These are phyloP conservation scores for Bombus terrestris DNA, from an alignment of 1,140 invertebrate species.

Conservation along the genomic window DNA sequence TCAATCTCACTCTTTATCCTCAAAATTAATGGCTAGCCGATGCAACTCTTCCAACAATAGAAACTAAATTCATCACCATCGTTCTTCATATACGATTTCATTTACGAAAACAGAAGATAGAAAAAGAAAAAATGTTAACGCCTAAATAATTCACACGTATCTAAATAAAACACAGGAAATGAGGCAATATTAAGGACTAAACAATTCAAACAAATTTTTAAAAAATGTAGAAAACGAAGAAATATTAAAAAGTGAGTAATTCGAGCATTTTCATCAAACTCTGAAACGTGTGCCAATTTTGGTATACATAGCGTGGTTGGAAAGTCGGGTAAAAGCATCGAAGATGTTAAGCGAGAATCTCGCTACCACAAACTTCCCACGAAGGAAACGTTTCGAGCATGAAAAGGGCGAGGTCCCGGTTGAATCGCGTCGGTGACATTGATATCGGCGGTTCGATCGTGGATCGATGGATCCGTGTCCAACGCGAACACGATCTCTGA, in stretches of 20 bases:
- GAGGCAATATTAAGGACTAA: too few relatives aligned
- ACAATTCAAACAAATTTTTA: too few relatives aligned
- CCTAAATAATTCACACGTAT: too few relatives aligned
- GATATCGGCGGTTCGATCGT: constrained; percentile 25
- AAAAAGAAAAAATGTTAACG: background rate
- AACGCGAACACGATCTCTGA: constrained; percentile 36
- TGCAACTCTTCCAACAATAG: background rate
- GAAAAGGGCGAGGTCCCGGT: background rate
- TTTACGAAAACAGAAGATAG: too few relatives aligned
- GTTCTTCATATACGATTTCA: background rate
- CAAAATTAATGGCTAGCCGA: background rate
- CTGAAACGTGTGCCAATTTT: too few relatives aligned
- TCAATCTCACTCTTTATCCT: background rate
- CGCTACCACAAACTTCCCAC: background rate
- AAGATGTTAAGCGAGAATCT: background rate
- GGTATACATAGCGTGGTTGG: too few relatives aligned
- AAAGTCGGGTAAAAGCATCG: background rate
- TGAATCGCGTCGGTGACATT: constrained; percentile 13
- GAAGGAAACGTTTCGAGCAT: background rate
- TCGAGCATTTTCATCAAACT: too few relatives aligned
- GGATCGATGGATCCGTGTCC: constrained; percentile 44
- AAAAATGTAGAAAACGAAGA: background rate
- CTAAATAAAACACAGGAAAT: too few relatives aligned
- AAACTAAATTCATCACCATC: background rate
- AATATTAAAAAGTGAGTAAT: background rate